Evolutionary conservation across 35 echinoderm and acorn worm genomes (phyloP).

Genomic region (Ophiothrix spiculata): DNA sequence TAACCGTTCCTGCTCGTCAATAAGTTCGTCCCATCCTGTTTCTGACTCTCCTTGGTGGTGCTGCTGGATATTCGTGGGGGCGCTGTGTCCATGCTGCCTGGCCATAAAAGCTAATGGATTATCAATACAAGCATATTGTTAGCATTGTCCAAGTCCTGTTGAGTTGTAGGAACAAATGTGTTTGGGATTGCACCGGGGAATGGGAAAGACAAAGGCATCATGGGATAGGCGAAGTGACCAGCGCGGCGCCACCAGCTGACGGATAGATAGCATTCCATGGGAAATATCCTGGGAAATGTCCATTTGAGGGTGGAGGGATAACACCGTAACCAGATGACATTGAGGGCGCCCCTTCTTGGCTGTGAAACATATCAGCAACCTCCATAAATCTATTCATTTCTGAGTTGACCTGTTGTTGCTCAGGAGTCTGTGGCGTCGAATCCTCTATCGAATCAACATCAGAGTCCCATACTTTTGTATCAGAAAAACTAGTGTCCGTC

Average conservation of each 20-base stretch:
- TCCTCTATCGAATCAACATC: not conserved
- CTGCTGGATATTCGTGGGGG: not conserved
- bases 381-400: not conserved
- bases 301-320: not conserved
- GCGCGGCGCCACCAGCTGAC: not conserved
- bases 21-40: not conserved
- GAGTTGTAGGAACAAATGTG: not conserved
- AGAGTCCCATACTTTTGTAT: not conserved
- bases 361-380: not conserved
- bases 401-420: too few relatives aligned
- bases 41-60: not conserved
- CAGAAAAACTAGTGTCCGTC: not conserved
- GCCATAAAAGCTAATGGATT: not conserved
- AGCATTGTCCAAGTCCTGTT: not conserved
- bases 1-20: not conserved
- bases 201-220: not conserved
- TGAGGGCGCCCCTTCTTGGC: not conserved
- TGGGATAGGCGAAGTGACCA: not conserved
- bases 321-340: not conserved
- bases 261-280: not conserved
- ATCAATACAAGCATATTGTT: not conserved
- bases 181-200: not conserved
- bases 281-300: not conserved
- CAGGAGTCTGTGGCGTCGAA: not conserved
- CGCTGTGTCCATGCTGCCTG: not conserved